Evolutionary conservation across 1,140 invertebrate genomes (phyloP).

Genomic region (Nylanderia fulva): DNA sequence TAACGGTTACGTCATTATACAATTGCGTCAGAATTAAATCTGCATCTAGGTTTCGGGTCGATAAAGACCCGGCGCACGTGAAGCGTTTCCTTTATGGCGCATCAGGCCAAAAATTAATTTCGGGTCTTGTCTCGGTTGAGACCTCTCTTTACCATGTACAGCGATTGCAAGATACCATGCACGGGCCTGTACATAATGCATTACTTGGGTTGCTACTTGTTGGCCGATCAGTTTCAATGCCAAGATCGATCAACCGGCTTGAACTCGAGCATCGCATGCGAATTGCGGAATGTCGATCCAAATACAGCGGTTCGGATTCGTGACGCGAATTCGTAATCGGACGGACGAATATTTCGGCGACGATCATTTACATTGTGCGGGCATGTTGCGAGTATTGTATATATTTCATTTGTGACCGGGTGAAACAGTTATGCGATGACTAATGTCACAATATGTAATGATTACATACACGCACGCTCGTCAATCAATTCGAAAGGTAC

Average conservation of each 20-base stretch:
- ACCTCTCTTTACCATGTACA: conserved; percentile 58
- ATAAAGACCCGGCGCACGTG: conserved; percentile 17
- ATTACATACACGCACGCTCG: background rate
- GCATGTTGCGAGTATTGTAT: conserved; percentile 38
- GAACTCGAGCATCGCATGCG: conserved; percentile 43
- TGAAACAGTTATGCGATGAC: conserved; percentile 70
- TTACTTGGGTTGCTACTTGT: conserved; percentile 26
- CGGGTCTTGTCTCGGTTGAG: conserved; percentile 24
- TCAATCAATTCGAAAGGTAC: background rate
- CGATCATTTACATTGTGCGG: conserved; percentile 53
- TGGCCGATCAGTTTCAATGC: conserved; percentile 63
- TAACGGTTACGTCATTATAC: background rate
- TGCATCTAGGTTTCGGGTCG: background rate
- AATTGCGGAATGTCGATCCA: conserved; percentile 67
- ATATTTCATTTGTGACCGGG: conserved; percentile 24
- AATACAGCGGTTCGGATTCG: conserved; percentile 67
- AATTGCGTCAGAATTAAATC: conserved; percentile 18
- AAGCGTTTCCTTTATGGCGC: conserved; percentile 21
- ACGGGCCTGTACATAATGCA: conserved; percentile 58
- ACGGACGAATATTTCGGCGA: conserved; percentile 51
- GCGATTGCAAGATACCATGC: conserved; percentile 41
- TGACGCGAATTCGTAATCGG: conserved; percentile 66
- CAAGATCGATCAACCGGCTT: conserved; percentile 55
- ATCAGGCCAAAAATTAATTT: conserved; percentile 45
- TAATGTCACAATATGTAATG: background rate